Base-by-base conservation (phyloP, 2,113 vertebrate species). In the Fregata magnificens region DNA sequence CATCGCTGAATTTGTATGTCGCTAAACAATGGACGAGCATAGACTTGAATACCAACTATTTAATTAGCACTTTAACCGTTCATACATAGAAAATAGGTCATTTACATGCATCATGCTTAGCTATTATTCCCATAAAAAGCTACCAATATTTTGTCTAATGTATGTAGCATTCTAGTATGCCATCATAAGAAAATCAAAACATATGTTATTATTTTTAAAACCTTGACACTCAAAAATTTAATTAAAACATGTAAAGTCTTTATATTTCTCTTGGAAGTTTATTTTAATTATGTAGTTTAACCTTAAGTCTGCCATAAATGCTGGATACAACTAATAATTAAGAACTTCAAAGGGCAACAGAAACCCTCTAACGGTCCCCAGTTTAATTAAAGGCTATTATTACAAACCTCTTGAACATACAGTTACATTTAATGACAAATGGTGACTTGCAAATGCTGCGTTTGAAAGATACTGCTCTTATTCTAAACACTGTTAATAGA, bases 91-190 rank as follows among this genome's bases (percentile, higher is more conserved):
- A 97, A 98, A 98, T 93, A 97, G 97, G 97, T 98, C 96, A 99
- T 99, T 99, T 99, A 98, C 98, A 99, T 99, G 98, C 98, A 98
- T 98, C 98, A 98, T 99, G 98, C 98, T 96, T 98, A 98, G 97
- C 96, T 93, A 98, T 98, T 98, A 98, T 98, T 97, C 97, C 98
- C 98, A 98, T 98, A 98, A 97, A 98, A 97, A 98, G 96, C 95
- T 94, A 96, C 96, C 96, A 96, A 92, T 98, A 97, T 97, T 96
- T 98, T 98, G 97, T 98, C 96, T 96, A 95, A 97, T 92, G 95
- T 95, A 95, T 93, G 74, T 93, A 87, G 88, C 89, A 94, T 97
- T 95, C 95, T 97, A 82, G 82, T 86, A 96, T 96, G 91, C 49
- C 67, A 87, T 76, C 89, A 92, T 92, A 94, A 95, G 73, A 93